phyloP scores from a whole-genome alignment of 2,797 vertebrate genomes.

The Pipistrellus pipistrellus region DNA sequence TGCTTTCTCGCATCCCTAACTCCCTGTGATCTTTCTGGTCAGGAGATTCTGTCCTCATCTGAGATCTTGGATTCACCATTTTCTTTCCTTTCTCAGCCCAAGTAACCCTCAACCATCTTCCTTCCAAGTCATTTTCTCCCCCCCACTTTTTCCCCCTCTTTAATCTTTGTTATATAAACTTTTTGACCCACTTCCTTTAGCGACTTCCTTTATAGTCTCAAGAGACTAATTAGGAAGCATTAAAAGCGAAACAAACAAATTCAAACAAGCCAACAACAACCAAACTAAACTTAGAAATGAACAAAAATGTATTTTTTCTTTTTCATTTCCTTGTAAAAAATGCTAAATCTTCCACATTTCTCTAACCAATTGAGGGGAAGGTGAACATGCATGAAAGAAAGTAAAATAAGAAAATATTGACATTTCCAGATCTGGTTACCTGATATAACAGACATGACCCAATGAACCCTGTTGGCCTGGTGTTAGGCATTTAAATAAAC shows the following conservation, averaged over 20 bases:
- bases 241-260: conserved; percentile 18
- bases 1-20: not conserved
- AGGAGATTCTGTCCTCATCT: not conserved
- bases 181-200: not conserved
- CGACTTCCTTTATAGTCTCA: conserved; percentile 50
- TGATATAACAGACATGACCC: not conserved
- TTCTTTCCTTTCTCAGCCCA: not conserved
- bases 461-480: not conserved
- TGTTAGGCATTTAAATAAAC: not conserved
- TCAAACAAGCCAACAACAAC: not conserved
- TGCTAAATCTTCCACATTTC: not conserved
- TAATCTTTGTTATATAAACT: conserved; percentile 15
- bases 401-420: conserved; percentile 6
- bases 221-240: not conserved
- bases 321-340: not conserved
- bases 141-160: not conserved
- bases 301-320: not conserved
- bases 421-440: not conserved
- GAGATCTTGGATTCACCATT: not conserved
- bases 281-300: not conserved
- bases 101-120: not conserved
- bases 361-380: not conserved
- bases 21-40: not conserved
- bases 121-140: not conserved
- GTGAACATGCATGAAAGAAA: not conserved